A percentile compares a stretch with the other conserved stretches of the same genome.
Conservation (phyloP, 2,113 vertebrate species). For the Aspidoscelis tigris region DNA sequence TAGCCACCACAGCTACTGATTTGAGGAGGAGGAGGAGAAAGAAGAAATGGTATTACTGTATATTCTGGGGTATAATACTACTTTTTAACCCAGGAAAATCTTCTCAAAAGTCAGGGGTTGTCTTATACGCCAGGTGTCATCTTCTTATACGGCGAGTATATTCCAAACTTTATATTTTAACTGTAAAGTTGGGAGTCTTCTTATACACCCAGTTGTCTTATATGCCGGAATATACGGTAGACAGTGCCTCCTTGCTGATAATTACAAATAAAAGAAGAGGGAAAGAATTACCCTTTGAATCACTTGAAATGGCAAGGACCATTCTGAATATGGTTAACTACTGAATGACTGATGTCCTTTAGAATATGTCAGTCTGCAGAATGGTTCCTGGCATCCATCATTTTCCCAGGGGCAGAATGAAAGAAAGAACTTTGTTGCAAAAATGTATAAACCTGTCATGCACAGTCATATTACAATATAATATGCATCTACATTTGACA, state of each 20-base stretch:
- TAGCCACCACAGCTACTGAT: too few relatives aligned
- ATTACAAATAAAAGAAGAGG: not conserved
- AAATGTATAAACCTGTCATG: slow-evolving; percentile 43
- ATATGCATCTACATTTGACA: slow-evolving; percentile 37
- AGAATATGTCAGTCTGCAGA: not conserved
- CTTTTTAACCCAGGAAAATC: too few relatives aligned
- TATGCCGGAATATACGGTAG: not conserved
- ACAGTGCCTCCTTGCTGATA: not conserved
- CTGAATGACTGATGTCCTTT: not conserved
- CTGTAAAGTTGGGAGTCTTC: too few relatives aligned
- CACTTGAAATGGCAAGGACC: slow-evolving; percentile 23
- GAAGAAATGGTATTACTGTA: too few relatives aligned
- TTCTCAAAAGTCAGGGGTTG: too few relatives aligned
- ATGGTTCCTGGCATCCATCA: not conserved
- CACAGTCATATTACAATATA: slow-evolving; percentile 30
- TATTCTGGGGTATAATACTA: too few relatives aligned
- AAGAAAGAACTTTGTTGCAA: slow-evolving; percentile 41
- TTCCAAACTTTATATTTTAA: too few relatives aligned
- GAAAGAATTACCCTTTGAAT: not conserved
- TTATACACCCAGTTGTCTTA: not conserved
- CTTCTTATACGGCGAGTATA: too few relatives aligned
- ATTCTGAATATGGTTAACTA: slow-evolving; percentile 14
- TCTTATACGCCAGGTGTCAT: too few relatives aligned
- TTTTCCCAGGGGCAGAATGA: slow-evolving; percentile 39
- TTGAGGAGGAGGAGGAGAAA: too few relatives aligned